phyloP scores from a whole-genome alignment of 2,797 vertebrate genomes.

The Peromyscus eremicus region DNA sequence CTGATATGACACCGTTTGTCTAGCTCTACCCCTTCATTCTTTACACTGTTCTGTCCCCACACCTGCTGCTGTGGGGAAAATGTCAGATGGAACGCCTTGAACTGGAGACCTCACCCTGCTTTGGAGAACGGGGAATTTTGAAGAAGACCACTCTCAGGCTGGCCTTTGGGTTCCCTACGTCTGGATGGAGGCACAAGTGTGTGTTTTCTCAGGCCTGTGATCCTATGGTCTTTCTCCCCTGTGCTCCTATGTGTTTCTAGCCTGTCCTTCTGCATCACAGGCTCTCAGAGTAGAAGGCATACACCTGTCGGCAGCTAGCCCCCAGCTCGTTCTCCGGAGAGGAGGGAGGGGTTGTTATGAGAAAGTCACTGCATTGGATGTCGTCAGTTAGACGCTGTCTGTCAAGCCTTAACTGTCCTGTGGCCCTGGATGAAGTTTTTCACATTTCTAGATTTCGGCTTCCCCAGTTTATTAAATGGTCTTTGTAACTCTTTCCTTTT shows the following conservation, averaged over 20 bases:
- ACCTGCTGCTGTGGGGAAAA: not conserved
- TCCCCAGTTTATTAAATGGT: not conserved
- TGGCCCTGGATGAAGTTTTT: not conserved
- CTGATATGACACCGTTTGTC: not conserved
- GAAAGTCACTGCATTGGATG: not conserved
- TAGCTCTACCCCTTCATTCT: not conserved
- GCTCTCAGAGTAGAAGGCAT: not conserved
- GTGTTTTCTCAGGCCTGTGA: not conserved
- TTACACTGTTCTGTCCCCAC: rapidly evolving
- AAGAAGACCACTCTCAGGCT: not conserved
- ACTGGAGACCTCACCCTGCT: not conserved
- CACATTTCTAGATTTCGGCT: not conserved
- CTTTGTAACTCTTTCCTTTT: not conserved
- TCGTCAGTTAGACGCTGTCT: not conserved
- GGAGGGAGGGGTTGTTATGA: rapidly evolving
- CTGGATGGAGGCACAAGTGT: no score
- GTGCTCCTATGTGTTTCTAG: not conserved
- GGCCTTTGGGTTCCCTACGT: not conserved
- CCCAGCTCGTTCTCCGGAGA: no score
- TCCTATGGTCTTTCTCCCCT: not conserved
- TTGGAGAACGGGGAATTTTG: not conserved
- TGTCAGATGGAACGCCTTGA: rapidly evolving
- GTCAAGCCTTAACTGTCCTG: rapidly evolving
- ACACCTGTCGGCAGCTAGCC: not conserved
- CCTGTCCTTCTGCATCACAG: not conserved